Evolutionary conservation across 2,888 invertebrate genomes (phyloP), one percentile per base, ranked within the genome.

Genomic region (Patella ulyssiponensis): DNA sequence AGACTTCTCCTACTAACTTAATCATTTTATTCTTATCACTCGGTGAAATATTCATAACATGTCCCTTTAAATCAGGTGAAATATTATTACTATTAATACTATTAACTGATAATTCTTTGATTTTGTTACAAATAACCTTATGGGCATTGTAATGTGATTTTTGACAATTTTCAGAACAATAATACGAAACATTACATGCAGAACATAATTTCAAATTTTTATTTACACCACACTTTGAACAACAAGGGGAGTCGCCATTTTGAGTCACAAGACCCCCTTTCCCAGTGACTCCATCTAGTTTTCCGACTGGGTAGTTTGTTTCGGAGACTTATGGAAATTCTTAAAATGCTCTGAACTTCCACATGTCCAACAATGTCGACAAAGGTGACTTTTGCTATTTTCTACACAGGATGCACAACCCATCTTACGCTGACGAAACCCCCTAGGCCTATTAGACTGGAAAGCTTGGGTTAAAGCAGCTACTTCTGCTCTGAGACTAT

Each of bases 301-400:
- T 64, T 64, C 64, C 64, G 23, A 64, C 64, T 64, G 64, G 11
- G n/a, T 64, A 44, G 44, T 44, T 44, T 44, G 44, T 44, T 44
- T 44, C 4, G 17, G 17, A 4, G 58, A 20, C 12, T 20, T 64
- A 64, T 64, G 64, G 23, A 64, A 64, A 14, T 64, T 14, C 5
- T 15, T n/a, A 23, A n/a, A 23, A 64, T 64, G 64, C 23, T 64
- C 64, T 20, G 64, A 64, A 20, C 64, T 64, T 11, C 64, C 64
- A 64, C 64, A 64, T 20, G 64, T 64, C 64, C 64, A 64, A 20
- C 64, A 64, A 9, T 64, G 64, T 14, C 64, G 7, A 64, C 64
- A 44, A 44, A 44, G 44, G 7, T 44, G 64, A 64, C 64, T 23
- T 14, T 64, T 64, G 64, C 11, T 12, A 64, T 9, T 23, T n/a